These are phyloP conservation scores for Platycheirus albimanus DNA, from an alignment of 2,888 invertebrate genomes.

Conservation along the genomic window DNA sequence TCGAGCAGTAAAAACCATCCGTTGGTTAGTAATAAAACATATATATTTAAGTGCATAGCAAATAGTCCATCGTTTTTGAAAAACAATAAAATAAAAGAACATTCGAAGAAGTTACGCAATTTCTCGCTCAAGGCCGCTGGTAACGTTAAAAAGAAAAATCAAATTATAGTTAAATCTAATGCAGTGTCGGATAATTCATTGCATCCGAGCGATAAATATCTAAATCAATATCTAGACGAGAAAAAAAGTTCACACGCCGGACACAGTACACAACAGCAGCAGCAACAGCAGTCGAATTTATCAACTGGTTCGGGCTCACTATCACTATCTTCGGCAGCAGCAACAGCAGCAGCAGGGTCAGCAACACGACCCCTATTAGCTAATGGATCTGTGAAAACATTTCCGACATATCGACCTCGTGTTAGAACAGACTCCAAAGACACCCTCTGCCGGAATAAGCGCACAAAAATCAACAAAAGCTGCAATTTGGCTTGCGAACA, in stretches of 20 bases:
- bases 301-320: slow-evolving; percentile 77
- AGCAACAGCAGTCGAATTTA: slow-evolving; percentile 62
- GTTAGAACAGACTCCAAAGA: slow-evolving; percentile 81
- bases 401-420: slow-evolving; percentile 81
- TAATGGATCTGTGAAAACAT: slow-evolving; percentile 81
- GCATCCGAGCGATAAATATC: slow-evolving; percentile 82
- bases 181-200: slow-evolving; percentile 82
- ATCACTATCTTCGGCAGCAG: no score
- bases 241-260: slow-evolving; percentile 79
- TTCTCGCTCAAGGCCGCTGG: slow-evolving; percentile 81
- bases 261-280: slow-evolving; percentile 23
- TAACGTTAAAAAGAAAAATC: slow-evolving; percentile 80
- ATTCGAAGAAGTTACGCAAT: slow-evolving; percentile 81
- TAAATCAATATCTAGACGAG: slow-evolving; percentile 81
- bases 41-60: slow-evolving; percentile 82
- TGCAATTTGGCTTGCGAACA: slow-evolving; percentile 80
- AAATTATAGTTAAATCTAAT: slow-evolving; percentile 81
- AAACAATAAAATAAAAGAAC: slow-evolving; percentile 82
- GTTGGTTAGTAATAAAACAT: slow-evolving; percentile 81
- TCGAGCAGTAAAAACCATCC: slow-evolving; percentile 78
- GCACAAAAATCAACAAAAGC: slow-evolving; percentile 81
- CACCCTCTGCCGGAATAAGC: slow-evolving; percentile 75
- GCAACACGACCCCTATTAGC: slow-evolving; percentile 77
- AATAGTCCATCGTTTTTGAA: slow-evolving; percentile 82
- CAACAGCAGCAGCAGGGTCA: no score